phyloP scores from a whole-genome alignment of 2,888 invertebrate genomes.

The Drosophila nigricruria region DNA sequence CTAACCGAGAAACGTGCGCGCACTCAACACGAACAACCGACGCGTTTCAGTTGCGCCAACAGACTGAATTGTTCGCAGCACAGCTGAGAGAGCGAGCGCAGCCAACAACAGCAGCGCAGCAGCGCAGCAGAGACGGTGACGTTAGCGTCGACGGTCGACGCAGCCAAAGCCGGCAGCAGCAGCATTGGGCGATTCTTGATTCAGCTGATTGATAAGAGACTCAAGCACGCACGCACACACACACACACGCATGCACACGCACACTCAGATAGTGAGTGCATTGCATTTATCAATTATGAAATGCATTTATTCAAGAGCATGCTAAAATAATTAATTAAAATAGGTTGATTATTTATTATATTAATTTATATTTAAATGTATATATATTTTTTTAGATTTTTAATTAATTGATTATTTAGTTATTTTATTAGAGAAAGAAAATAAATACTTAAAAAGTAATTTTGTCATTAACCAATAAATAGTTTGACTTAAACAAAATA shows the following conservation, averaged over 20 bases:
- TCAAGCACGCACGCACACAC: not conserved
- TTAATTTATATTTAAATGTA: not conserved
- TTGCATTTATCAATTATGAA: not conserved
- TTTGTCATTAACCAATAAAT: no score
- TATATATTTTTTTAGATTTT: not conserved
- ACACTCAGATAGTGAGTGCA: not conserved
- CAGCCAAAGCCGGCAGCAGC: conserved; percentile 20
- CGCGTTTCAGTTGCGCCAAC: conserved; percentile 73
- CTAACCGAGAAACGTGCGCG: conserved; percentile 36
- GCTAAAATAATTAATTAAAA: not conserved
- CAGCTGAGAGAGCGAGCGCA: conserved; percentile 42
- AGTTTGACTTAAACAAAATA: no score
- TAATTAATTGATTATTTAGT: no score
- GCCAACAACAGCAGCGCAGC: conserved; percentile 35
- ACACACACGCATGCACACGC: not conserved
- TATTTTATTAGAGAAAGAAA: no score
- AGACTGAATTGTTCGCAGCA: conserved; percentile 60
- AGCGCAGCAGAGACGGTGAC: conserved; percentile 17
- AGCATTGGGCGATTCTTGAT: conserved; percentile 14
- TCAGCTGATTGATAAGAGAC: conserved; percentile 37
- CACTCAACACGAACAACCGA: conserved; percentile 62
- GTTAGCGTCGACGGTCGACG: not conserved
- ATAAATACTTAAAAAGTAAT: no score
- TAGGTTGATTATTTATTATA: not conserved
- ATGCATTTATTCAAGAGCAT: conserved; percentile 9